phyloP scores from a whole-genome alignment of 2,888 invertebrate species.

The Julus scandinavius region DNA sequence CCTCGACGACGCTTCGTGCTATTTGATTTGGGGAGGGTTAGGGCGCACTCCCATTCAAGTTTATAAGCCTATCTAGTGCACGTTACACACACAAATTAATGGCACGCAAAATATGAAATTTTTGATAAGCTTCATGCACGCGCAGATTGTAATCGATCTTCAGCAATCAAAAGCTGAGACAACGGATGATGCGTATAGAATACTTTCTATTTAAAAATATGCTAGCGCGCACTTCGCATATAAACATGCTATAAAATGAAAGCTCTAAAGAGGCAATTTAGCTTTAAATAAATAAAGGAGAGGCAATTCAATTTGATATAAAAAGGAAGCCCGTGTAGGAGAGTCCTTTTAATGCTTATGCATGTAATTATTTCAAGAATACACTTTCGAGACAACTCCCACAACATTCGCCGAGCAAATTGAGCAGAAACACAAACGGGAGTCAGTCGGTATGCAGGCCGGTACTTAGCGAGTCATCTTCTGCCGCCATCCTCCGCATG shows the following conservation, averaged over 20 bases:
- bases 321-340: constrained; percentile 26
- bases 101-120: constrained; percentile 6
- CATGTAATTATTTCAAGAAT: constrained; percentile 18
- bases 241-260: constrained; percentile 33
- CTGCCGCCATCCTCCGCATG: not conserved
- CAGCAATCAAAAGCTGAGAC: constrained; percentile 33
- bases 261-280: constrained; percentile 26
- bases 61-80: not conserved
- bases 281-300: constrained; percentile 33
- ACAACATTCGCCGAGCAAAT: constrained; percentile 12
- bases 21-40: constrained; percentile 28
- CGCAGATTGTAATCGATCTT: constrained; percentile 33
- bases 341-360: constrained; percentile 19
- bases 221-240: constrained; percentile 10
- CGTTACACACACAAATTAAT: constrained; percentile 12
- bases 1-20: not conserved
- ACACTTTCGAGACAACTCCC: constrained; percentile 6
- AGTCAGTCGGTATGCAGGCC: not conserved
- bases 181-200: not conserved
- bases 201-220: constrained; percentile 21
- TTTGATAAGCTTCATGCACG: not conserved
- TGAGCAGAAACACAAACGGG: constrained; percentile 8
- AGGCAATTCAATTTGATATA: constrained; percentile 33
- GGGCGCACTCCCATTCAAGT: not conserved
- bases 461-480: not conserved